Evolutionary conservation across 2,888 invertebrate genomes (phyloP).

Genomic region (Gibbula magus): DNA sequence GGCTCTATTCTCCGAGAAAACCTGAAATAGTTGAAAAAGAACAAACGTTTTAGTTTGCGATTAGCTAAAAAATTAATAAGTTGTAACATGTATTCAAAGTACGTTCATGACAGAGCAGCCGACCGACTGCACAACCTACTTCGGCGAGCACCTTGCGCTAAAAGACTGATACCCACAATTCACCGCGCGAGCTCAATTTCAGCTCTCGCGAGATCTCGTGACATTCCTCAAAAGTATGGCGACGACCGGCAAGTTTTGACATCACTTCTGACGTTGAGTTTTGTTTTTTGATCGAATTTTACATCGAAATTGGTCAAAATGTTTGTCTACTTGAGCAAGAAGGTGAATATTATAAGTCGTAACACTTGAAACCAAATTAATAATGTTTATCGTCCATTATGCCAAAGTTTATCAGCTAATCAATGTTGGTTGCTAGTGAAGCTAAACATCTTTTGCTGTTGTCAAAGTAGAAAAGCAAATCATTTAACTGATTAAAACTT

Average conservation of each 20-base stretch:
- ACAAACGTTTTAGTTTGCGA: background rate
- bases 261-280: background rate
- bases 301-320: constrained; percentile 41
- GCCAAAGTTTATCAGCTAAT: constrained; percentile 27
- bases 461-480: background rate
- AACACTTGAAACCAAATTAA: background rate
- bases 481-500: constrained; percentile 19
- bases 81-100: background rate
- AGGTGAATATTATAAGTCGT: constrained; percentile 77
- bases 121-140: background rate
- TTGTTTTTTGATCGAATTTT: background rate
- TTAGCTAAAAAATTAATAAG: too few relatives aligned
- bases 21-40: background rate
- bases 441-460: background rate
- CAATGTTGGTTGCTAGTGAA: constrained; percentile 33
- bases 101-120: background rate
- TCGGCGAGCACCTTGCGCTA: constrained; percentile 12
- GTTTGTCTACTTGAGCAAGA: constrained; percentile 81
- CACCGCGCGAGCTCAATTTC: background rate
- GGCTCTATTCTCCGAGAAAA: background rate
- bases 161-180: constrained; percentile 28
- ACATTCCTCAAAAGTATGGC: constrained; percentile 24
- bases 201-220: background rate
- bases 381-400: background rate
- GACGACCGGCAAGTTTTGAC: background rate